phyloP scores from a whole-genome alignment of 2,888 invertebrate genomes.

The Ferrisia virgata region DNA sequence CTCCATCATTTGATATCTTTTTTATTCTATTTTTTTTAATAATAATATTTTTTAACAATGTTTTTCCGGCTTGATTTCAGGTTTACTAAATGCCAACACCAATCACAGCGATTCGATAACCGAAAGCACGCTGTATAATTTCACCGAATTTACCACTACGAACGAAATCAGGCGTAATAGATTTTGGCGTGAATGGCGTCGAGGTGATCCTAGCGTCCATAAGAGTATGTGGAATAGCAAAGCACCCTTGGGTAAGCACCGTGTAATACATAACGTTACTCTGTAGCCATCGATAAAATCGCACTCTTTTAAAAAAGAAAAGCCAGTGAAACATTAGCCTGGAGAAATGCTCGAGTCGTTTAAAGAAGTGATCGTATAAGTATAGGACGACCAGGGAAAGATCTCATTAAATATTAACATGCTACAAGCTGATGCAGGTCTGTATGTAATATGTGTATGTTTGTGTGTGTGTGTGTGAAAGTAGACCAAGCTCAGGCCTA shows the following conservation, averaged over 20 bases:
- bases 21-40: too few relatives aligned
- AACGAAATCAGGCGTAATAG: constrained; percentile 12
- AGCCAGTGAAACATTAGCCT: neutral
- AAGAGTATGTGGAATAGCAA: constrained; percentile 72
- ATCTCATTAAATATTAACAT: constrained; percentile 14
- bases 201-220: constrained; percentile 69
- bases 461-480: neutral
- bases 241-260: constrained; percentile 63
- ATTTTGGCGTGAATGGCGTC: constrained; percentile 66
- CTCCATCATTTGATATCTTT: too few relatives aligned
- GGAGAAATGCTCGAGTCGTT: neutral
- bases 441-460: neutral
- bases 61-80: neutral
- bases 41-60: neutral
- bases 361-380: too few relatives aligned
- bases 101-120: constrained; percentile 1
- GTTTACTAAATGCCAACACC: constrained; percentile 4
- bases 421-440: neutral
- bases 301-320: neutral
- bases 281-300: neutral
- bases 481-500: too few relatives aligned
- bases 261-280: too few relatives aligned
- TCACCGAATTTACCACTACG: neutral
- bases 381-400: neutral
- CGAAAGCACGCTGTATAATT: constrained; percentile 7